Conservation (phyloP, 2,797 vertebrate genomes). For the Myiotriccus ornatus region DNA sequence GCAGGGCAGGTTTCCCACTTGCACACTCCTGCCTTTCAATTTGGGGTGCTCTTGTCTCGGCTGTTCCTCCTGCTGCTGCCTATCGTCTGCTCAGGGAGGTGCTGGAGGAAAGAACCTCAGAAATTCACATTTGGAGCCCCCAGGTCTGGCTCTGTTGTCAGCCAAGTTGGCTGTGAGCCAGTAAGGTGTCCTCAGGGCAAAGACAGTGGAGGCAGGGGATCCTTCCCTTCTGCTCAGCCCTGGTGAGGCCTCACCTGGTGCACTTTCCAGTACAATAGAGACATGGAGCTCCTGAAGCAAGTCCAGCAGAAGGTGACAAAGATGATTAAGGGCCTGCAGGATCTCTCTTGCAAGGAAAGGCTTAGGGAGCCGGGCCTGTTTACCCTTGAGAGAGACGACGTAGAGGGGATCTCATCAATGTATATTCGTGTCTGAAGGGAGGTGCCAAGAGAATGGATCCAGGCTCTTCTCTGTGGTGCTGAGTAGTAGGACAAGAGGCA, state of each 20-base stretch:
- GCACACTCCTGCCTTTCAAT: neutral
- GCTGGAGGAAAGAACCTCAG: neutral
- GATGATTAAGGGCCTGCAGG: neutral
- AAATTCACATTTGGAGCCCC: neutral
- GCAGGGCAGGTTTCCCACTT: neutral
- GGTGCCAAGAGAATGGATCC: neutral
- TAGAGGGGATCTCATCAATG: neutral
- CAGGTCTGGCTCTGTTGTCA: too few species aligned
- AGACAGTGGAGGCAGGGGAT: neutral
- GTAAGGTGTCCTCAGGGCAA: too few species aligned
- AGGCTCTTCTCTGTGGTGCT: neutral
- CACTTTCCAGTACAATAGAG: neutral
- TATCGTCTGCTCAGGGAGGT: too few species aligned
- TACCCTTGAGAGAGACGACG: neutral
- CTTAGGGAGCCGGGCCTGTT: neutral
- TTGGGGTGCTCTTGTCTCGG: neutral
- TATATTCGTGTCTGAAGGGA: neutral
- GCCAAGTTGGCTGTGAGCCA: neutral
- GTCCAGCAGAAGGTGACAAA: neutral
- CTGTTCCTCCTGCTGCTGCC: too few species aligned
- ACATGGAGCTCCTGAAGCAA: neutral
- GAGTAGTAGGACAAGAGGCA: neutral
- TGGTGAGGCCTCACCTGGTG: neutral
- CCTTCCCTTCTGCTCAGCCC: neutral
- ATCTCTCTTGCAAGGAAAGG: rapidly evolving